Evolutionary conservation across 2,113 vertebrate genomes (phyloP).

Genomic region (Pseudorasbora parva): DNA sequence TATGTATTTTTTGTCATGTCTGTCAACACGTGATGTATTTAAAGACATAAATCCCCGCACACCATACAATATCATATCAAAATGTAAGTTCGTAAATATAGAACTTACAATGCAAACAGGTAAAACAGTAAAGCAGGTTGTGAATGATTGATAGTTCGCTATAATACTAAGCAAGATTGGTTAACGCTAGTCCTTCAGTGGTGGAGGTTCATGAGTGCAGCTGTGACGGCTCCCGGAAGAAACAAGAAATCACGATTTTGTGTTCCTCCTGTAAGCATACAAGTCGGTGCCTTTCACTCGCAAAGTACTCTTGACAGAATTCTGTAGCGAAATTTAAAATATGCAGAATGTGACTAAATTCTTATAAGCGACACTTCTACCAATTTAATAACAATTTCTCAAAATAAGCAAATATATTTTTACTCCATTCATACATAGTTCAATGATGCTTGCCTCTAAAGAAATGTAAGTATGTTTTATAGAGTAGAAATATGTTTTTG

Average conservation of each 20-base stretch:
- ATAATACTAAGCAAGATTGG: neutral
- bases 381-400: neutral
- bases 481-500: too few species aligned
- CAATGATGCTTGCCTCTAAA: neutral
- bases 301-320: neutral
- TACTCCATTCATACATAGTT: neutral
- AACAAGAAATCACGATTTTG: neutral
- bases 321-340: neutral
- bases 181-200: neutral
- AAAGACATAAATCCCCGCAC: neutral
- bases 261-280: neutral
- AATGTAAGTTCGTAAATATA: neutral
- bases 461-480: neutral
- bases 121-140: constrained; percentile 3
- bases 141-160: neutral
- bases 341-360: neutral
- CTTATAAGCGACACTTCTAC: neutral
- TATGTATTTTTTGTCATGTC: neutral
- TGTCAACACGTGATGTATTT: constrained; percentile 24
- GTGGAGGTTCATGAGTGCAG: neutral
- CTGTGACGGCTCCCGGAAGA: constrained; percentile 9
- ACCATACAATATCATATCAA: neutral
- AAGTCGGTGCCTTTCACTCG: neutral
- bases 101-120: neutral
- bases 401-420: neutral